Evolutionary conservation across 1,140 invertebrate genomes (phyloP), one percentile per base, ranked within the genome.

Genomic region (Drosophila nebulosa): DNA sequence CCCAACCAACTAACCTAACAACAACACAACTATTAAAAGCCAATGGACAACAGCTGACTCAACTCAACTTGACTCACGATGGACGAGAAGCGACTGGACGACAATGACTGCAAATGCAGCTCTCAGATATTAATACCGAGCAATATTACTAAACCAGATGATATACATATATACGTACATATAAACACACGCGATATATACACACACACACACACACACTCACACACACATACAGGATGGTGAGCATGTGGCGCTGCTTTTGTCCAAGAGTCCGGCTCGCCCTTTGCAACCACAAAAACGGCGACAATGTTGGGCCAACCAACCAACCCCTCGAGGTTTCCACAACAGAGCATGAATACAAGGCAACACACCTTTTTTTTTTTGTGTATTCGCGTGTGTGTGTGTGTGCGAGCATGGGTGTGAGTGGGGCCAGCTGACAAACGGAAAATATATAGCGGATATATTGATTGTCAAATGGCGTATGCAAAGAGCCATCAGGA

Each of bases 401-500:
- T 21, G 30, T 46, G n/a, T 10, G 26, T 12, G 39, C 18, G 46
- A 10, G 30, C 27, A 21, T 21, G 53, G 9, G 18, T 65, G 30
- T 24, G 50, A 30, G 36, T 58, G 39, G 14, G 60, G 53, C 52
- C 57, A 72, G 65, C 59, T 64, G 59, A 59, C 72, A 77, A 85
- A 74, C 80, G 81, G 78, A 86, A 86, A 79, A 86, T 85, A 79
- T 86, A 79, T 83, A 86, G 78, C 81, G 81, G 78, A 88, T 81
- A 81, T 83, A 86, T 86, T 86, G 83, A 86, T 86, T 86, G 83
- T 88, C 83, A 69, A 75, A 63, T 52, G 60, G 36, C 68, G 52
- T 61, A 70, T 46, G 18, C 39, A 46, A 46, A 46, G 39, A 16
- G 39, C 21, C 39, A 46, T 46, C 39, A 46, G 39, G 21, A 46